Evolutionary conservation across 1,140 invertebrate genomes (phyloP).

Genomic region (Archivesica marissinica): DNA sequence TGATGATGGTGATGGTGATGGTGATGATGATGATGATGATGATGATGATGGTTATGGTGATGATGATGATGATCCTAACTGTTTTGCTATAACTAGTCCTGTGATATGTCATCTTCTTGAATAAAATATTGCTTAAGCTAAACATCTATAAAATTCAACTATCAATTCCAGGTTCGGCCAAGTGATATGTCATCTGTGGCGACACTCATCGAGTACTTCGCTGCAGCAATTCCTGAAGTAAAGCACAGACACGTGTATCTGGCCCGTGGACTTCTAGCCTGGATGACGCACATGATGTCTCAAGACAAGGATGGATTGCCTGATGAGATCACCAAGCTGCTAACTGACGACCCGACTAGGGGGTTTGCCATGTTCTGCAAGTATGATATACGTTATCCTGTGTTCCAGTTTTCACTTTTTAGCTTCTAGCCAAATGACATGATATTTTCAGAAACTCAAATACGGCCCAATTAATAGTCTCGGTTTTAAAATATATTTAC

Average conservation of each 20-base stretch:
- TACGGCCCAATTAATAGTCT: too few relatives aligned
- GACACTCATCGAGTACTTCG: background rate
- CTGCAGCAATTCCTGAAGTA: background rate
- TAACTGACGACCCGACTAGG: background rate
- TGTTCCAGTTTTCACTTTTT: background rate
- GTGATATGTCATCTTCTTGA: too few relatives aligned
- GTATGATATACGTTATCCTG: background rate
- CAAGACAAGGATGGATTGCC: background rate
- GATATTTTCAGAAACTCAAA: too few relatives aligned
- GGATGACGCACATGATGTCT: background rate
- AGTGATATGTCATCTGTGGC: background rate
- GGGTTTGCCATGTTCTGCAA: background rate
- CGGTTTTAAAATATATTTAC: too few relatives aligned
- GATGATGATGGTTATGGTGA: background rate
- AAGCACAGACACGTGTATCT: background rate
- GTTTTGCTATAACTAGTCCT: too few relatives aligned
- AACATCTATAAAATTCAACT: background rate
- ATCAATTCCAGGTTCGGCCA: background rate
- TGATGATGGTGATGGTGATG: slow-evolving; percentile 2
- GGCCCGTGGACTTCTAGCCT: background rate
- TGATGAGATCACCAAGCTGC: background rate
- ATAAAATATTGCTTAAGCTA: too few relatives aligned
- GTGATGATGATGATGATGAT: slow-evolving; percentile 2
- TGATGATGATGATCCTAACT: too few relatives aligned
- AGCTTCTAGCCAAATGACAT: too few relatives aligned